These are phyloP conservation scores for Danio albolineatus DNA, from an alignment of 2,797 vertebrate species.

Conservation along the genomic window DNA sequence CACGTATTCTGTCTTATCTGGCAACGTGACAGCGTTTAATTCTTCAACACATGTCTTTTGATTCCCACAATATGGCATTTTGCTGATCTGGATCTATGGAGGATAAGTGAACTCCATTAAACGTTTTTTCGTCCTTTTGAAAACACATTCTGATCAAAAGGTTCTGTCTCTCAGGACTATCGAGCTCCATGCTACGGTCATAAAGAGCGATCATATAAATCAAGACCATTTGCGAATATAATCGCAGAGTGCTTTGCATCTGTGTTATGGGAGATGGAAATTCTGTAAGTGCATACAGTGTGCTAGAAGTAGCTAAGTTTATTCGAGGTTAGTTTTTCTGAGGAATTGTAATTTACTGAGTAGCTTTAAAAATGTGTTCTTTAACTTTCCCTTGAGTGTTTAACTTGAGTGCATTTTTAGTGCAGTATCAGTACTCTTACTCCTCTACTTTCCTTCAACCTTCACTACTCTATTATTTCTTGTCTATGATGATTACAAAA, in stretches of 20 bases:
- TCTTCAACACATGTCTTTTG: slow-evolving; percentile 40
- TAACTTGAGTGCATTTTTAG: no score
- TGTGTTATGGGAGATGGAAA: slow-evolving; percentile 26
- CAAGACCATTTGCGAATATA: slow-evolving; percentile 41
- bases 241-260: slow-evolving; percentile 15
- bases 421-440: no score
- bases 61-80: slow-evolving; percentile 55
- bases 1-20: slow-evolving; percentile 8
- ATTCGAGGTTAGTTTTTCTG: no score
- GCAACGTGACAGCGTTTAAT: slow-evolving; percentile 34
- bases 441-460: no score
- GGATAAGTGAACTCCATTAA: slow-evolving; percentile 45
- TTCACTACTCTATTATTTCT: no score
- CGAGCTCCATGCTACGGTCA: slow-evolving; percentile 11
- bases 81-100: slow-evolving; percentile 50
- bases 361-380: no score
- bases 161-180: slow-evolving; percentile 30
- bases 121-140: slow-evolving; percentile 42
- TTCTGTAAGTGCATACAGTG: background rate
- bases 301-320: no score
- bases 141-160: slow-evolving; percentile 47
- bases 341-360: no score
- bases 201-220: slow-evolving; percentile 48
- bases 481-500: no score
- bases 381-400: no score